Percentiles rank a stretch among this genome's conserved stretches.
Evolutionary conservation across 1,140 invertebrate species (phyloP).

Genomic region (Lasioglossum albipes): DNA sequence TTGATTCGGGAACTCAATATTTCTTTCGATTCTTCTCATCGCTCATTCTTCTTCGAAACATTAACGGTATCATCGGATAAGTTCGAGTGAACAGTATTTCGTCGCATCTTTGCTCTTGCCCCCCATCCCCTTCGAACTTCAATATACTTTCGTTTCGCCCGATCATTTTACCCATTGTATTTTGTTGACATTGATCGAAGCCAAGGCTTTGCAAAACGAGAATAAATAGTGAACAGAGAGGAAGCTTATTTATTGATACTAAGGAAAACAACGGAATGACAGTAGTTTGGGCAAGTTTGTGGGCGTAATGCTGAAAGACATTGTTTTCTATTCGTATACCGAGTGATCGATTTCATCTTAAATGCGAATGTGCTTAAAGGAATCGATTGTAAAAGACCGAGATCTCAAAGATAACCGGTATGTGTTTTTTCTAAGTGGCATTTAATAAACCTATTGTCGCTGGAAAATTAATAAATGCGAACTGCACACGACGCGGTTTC

Average conservation of each 20-base stretch:
- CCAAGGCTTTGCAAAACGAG: neutral
- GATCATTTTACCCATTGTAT: neutral
- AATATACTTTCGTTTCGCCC: neutral
- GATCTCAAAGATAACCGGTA: neutral
- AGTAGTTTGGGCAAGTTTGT: neutral
- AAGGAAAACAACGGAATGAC: neutral
- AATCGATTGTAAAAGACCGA: neutral
- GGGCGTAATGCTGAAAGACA: neutral
- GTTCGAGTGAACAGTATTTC: slow-evolving; percentile 5
- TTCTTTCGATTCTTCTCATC: neutral
- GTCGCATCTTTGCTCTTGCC: neutral
- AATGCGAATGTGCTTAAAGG: neutral
- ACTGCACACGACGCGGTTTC: too few species aligned
- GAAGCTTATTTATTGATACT: neutral
- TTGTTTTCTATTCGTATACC: slow-evolving; percentile 16
- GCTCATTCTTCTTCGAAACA: neutral
- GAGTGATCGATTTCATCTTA: neutral
- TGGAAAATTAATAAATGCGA: neutral
- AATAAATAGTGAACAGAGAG: neutral
- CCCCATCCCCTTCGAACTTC: neutral
- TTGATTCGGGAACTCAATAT: neutral
- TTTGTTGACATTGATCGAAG: neutral
- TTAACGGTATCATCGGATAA: neutral
- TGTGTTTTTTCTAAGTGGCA: neutral
- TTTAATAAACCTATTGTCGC: neutral